These are phyloP conservation scores for Ia io DNA, from an alignment of 2,113 vertebrate genomes.

Conservation along the genomic window DNA sequence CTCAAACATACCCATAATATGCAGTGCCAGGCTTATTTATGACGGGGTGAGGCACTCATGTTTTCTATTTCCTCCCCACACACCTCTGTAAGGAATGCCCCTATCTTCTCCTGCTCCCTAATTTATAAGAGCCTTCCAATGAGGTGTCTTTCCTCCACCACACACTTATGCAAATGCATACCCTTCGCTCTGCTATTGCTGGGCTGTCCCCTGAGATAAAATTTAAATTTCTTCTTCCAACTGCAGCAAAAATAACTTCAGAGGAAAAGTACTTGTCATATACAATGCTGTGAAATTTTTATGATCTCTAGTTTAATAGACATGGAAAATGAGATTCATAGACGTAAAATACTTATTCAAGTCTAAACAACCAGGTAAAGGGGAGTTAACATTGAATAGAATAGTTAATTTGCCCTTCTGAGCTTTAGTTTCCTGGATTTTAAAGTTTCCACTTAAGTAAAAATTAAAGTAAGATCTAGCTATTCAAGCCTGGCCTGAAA, in stretches of 20 bases:
- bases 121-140: not conserved
- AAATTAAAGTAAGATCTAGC: conserved; percentile 21
- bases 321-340: not conserved
- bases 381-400: not conserved
- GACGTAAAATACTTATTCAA: not conserved
- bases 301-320: not conserved
- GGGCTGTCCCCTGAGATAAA: not conserved
- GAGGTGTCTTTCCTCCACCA: not conserved
- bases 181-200: not conserved
- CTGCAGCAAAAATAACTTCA: not conserved
- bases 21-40: not conserved
- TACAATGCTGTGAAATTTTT: not conserved
- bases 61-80: not conserved
- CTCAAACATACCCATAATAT: not conserved
- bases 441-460: not conserved
- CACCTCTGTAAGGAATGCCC: not conserved
- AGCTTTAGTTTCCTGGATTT: not conserved
- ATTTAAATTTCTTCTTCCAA: not conserved
- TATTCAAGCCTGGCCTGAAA: not conserved
- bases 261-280: not conserved
- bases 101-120: not conserved
- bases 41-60: not conserved
- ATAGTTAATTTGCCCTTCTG: not conserved
- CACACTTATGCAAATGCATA: not conserved
- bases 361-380: not conserved